A percentile compares a stretch with the other conserved stretches of the same genome.
phyloP scores from a whole-genome alignment of 2,797 vertebrate species.

The Danio kyathit region DNA sequence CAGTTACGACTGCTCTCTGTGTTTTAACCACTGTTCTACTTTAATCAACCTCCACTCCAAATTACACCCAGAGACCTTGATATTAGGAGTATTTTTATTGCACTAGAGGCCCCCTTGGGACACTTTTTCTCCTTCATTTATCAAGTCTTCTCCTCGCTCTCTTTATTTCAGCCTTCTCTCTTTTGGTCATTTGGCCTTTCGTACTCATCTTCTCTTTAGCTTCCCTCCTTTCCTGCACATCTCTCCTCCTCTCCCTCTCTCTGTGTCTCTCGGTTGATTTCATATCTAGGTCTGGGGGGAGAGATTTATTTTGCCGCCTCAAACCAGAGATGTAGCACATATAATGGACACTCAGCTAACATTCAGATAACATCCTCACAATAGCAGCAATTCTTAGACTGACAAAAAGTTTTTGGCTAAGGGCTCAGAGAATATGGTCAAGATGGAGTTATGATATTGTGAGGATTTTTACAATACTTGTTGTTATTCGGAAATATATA shows the following conservation, averaged over 20 bases:
- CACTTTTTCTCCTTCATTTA: constrained; percentile 29
- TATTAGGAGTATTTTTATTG: constrained; percentile 30
- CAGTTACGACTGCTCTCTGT: constrained; percentile 32
- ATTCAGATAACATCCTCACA: constrained; percentile 2
- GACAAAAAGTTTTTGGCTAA: constrained; percentile 6
- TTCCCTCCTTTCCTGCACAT: constrained; percentile 9
- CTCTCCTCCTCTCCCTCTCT: constrained; percentile 23
- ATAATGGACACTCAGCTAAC: constrained; percentile 5
- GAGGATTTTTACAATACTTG: neutral
- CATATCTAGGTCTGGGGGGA: constrained; percentile 65
- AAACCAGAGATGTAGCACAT: constrained; percentile 41
- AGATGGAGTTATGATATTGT: neutral
- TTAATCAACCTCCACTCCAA: constrained; percentile 44
- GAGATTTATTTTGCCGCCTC: constrained; percentile 42
- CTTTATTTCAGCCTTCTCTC: constrained; percentile 39
- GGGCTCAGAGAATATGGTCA: neutral
- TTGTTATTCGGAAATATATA: neutral
- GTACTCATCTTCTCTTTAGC: constrained; percentile 40
- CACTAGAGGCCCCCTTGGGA: constrained; percentile 30
- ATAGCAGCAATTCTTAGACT: neutral
- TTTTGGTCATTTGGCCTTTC: constrained; percentile 46
- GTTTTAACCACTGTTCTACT: constrained; percentile 42
- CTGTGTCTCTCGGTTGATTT: constrained; percentile 59
- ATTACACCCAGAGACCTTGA: constrained; percentile 42
- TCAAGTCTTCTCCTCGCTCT: constrained; percentile 8